These are phyloP conservation scores for Xestia xanthographa DNA, from an alignment of 2,888 invertebrate species.

Conservation along the genomic window DNA sequence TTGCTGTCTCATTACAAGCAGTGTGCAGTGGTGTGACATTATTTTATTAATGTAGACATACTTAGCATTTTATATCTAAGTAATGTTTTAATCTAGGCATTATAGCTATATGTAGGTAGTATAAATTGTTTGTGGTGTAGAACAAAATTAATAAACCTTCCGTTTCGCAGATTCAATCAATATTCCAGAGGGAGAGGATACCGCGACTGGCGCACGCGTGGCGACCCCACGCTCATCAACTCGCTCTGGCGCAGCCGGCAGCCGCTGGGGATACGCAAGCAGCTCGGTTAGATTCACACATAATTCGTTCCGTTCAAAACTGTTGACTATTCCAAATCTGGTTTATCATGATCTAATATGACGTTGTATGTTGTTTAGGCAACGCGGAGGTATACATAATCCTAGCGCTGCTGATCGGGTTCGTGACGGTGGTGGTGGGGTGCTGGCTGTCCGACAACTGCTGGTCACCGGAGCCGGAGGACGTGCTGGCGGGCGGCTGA, in stretches of 20 bases:
- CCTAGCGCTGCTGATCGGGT: slow-evolving; percentile 93
- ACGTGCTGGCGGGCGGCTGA: slow-evolving; percentile 92
- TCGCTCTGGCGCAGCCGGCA: slow-evolving; percentile 94
- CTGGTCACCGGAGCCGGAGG: slow-evolving; percentile 94
- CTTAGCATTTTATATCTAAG: slow-evolving; percentile 65
- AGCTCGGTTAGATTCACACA: slow-evolving; percentile 88
- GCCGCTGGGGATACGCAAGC: slow-evolving; percentile 93
- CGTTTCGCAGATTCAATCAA: slow-evolving; percentile 90
- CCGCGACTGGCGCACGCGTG: slow-evolving; percentile 93
- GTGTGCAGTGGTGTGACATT: slow-evolving; percentile 78
- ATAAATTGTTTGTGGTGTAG: slow-evolving; percentile 42
- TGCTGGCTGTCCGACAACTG: slow-evolving; percentile 95
- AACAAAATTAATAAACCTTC: slow-evolving; percentile 65
- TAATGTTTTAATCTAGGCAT: slow-evolving; percentile 63
- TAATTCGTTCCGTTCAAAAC: slow-evolving; percentile 21
- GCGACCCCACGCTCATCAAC: slow-evolving; percentile 93
- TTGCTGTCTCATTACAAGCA: slow-evolving; percentile 82
- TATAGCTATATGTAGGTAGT: slow-evolving; percentile 70
- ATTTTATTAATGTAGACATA: slow-evolving; percentile 81
- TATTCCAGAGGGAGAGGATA: slow-evolving; percentile 92
- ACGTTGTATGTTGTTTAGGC: slow-evolving; percentile 84
- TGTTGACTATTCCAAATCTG: slow-evolving; percentile 6
- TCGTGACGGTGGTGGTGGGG: slow-evolving; percentile 93
- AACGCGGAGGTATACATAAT: slow-evolving; percentile 95
- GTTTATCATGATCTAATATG: slow-evolving; percentile 2